Evolutionary conservation across 2,113 vertebrate genomes (phyloP), one percentile per base, ranked within the genome.

Genomic region (Eulemur rufifrons): DNA sequence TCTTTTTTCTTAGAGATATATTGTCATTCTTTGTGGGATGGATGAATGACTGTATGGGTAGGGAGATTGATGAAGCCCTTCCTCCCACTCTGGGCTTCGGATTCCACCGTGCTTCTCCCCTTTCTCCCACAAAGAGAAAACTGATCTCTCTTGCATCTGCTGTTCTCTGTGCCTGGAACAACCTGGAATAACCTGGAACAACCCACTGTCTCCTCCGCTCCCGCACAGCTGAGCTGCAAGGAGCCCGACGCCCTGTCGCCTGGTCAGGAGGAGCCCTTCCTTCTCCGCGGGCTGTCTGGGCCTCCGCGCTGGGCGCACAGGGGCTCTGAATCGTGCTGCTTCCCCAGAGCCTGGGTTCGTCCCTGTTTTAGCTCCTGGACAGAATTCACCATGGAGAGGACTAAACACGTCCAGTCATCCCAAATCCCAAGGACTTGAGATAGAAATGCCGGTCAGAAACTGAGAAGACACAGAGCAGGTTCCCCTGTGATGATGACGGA

Each of bases 11-110:
- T 64, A 37, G 20, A 69, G 29, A 14, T 34, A 3, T 17, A 47
- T 91, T 74, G 80, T 15, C 32, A 25, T 34, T 90, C 39, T 94
- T 63, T 54, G 15, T 59, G 74, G 69, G 63, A 54, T 64, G 37
- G 1, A 21, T 82, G 42, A 32, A 14, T 29, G 15, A 14, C 15
- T 32, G 17, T 15, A n/a, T 29, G 14, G 14, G 0, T n/a, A 50
- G 45, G n/a, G 66, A 32, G 18, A 42, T 42, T 42, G 42, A 42
- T 42, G 42, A 42, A 42, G 42, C 42, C 42, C 42, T 42, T 42
- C 42, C 42, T 42, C 42, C 42, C 42, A 42, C 42, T 42, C 42
- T 42, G 42, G 42, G 42, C 42, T 42, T 5, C 42, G 42, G 42
- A 42, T 5, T 42, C 42, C 42, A 6, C 42, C 42, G 42, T 5